Evolutionary conservation across 2,797 vertebrate genomes (phyloP).

Genomic region (Myotis findleyi): DNA sequence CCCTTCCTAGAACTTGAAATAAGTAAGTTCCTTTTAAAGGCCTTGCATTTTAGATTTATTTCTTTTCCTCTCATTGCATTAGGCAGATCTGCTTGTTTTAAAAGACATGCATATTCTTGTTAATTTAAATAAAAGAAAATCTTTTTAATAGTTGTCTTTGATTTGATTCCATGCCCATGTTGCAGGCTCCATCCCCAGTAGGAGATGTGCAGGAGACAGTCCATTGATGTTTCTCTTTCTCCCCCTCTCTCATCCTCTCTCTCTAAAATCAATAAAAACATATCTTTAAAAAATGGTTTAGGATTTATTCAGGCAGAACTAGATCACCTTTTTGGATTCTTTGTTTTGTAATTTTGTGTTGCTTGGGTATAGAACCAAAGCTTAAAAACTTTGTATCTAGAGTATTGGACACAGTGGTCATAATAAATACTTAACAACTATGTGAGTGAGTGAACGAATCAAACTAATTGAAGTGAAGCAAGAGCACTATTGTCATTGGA

Average conservation of each 20-base stretch:
- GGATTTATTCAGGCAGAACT: neutral
- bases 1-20: neutral
- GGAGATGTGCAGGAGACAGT: neutral
- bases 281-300: neutral
- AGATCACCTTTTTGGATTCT: neutral
- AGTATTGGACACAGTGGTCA: neutral
- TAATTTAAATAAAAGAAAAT: slow-evolving; percentile 4
- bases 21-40: neutral
- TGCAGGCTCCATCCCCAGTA: neutral
- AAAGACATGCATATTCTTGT: neutral
- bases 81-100: neutral
- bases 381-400: slow-evolving; percentile 30
- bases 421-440: neutral
- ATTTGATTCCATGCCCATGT: neutral
- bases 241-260: neutral
- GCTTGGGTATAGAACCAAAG: neutral
- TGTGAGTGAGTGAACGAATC: neutral
- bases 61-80: neutral
- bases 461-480: neutral
- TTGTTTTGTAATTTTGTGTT: neutral
- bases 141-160: neutral
- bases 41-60: neutral
- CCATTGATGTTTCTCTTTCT: neutral
- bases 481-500: neutral
- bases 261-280: neutral